These are phyloP conservation scores for Xenopus tropicalis DNA, from an alignment of 2,113 vertebrate genomes.

Conservation along the genomic window DNA sequence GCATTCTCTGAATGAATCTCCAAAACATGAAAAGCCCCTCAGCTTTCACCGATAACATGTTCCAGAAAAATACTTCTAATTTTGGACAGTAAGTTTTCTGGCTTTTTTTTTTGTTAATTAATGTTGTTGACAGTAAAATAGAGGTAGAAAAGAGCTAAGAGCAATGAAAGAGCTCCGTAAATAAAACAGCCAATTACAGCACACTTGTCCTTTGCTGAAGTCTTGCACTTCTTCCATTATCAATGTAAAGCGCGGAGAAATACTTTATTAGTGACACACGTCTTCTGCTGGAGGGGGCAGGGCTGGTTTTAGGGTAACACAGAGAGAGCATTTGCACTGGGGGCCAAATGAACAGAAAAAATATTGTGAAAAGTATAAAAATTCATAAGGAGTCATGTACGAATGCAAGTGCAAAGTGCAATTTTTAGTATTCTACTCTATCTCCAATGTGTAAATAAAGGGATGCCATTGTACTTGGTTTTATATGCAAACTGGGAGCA, in stretches of 20 bases:
- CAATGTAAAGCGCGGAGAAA: not conserved
- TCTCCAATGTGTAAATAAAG: too few species aligned
- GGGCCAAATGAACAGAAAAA: too few species aligned
- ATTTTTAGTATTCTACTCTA: too few species aligned
- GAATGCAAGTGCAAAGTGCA: too few species aligned
- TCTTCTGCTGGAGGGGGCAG: too few species aligned
- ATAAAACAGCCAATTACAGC: constrained; percentile 49
- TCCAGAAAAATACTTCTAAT: constrained; percentile 56
- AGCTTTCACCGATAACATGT: constrained; percentile 52
- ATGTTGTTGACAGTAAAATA: constrained; percentile 61
- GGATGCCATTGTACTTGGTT: too few species aligned
- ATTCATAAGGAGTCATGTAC: too few species aligned
- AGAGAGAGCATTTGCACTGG: too few species aligned
- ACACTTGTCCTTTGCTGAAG: constrained; percentile 40
- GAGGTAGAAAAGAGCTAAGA: constrained; percentile 49
- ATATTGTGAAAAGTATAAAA: too few species aligned
- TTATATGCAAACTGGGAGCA: too few species aligned
- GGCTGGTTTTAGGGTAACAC: too few species aligned
- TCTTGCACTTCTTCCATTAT: not conserved
- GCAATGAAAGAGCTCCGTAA: constrained; percentile 46
- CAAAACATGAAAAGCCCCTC: constrained; percentile 60
- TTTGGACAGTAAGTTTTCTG: constrained; percentile 50
- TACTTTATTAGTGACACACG: too few species aligned
- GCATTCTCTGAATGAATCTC: constrained; percentile 60
- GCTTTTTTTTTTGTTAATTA: constrained; percentile 54